phyloP scores from a whole-genome alignment of 2,797 vertebrate species.

The Synaphobranchus kaupii region DNA sequence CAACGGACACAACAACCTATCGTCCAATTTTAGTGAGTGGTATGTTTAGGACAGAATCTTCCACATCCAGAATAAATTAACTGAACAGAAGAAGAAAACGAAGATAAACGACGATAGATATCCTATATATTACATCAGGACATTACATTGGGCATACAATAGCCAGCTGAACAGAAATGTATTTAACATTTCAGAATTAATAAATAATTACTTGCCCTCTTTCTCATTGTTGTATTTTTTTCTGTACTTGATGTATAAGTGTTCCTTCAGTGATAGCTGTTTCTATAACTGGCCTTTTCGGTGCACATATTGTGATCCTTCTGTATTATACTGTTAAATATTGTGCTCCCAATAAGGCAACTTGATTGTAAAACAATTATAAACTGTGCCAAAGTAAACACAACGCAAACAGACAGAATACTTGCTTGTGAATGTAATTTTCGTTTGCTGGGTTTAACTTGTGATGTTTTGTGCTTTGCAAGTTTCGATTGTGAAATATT shows the following conservation, averaged over 20 bases:
- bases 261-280: conserved; percentile 68
- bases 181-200: conserved; percentile 65
- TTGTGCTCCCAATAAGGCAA: conserved; percentile 72
- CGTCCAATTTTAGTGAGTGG: conserved; percentile 87
- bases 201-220: conserved; percentile 50
- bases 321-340: conserved; percentile 77
- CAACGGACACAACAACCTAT: conserved; percentile 70
- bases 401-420: conserved; percentile 55
- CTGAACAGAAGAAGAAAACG: background rate
- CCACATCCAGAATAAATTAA: background rate
- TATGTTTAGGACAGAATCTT: conserved; percentile 72
- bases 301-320: conserved; percentile 64
- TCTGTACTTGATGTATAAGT: conserved; percentile 73
- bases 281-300: conserved; percentile 43
- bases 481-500: conserved; percentile 78
- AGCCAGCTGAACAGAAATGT: background rate
- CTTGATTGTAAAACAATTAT: conserved; percentile 77
- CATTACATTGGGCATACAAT: conserved; percentile 24
- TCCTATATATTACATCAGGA: background rate
- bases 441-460: conserved; percentile 79
- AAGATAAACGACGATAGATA: too few species aligned
- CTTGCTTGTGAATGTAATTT: conserved; percentile 82
- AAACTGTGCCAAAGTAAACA: conserved; percentile 81
- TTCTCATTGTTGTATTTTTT: conserved; percentile 57
- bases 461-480: conserved; percentile 82